A percentile compares a stretch with the other conserved stretches of the same genome.
Evolutionary conservation across 1,140 invertebrate genomes (phyloP).

Genomic region (Schlechtendalia chinensis): DNA sequence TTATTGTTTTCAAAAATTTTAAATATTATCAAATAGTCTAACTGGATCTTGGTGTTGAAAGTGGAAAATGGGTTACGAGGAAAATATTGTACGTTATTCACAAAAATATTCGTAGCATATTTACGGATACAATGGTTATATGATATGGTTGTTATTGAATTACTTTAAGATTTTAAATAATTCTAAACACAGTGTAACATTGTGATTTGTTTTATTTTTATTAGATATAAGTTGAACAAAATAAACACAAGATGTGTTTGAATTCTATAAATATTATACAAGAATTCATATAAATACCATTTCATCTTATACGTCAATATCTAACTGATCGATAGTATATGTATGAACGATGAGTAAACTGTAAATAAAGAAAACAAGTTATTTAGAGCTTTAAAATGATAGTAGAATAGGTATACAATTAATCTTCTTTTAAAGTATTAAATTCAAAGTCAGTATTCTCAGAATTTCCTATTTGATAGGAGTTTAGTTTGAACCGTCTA

Average conservation of each 20-base stretch:
- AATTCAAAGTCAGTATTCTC: conserved; percentile 12
- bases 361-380: neutral
- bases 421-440: neutral
- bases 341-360: conserved; percentile 2
- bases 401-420: neutral
- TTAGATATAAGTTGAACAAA: neutral
- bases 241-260: neutral
- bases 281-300: too few species aligned
- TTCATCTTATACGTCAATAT: neutral
- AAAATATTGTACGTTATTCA: too few species aligned
- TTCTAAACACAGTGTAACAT: too few species aligned
- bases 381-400: neutral
- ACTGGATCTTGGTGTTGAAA: too few species aligned
- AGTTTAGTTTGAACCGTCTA: neutral
- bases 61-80: too few species aligned
- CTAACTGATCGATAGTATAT: neutral
- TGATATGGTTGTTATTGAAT: too few species aligned
- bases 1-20: too few species aligned
- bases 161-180: too few species aligned
- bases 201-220: neutral
- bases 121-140: too few species aligned
- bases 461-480: neutral
- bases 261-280: too few species aligned
- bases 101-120: too few species aligned
- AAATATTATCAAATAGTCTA: too few species aligned